Evolutionary conservation across 2,888 invertebrate species (phyloP).

Genomic region (Agrypnus murinus): DNA sequence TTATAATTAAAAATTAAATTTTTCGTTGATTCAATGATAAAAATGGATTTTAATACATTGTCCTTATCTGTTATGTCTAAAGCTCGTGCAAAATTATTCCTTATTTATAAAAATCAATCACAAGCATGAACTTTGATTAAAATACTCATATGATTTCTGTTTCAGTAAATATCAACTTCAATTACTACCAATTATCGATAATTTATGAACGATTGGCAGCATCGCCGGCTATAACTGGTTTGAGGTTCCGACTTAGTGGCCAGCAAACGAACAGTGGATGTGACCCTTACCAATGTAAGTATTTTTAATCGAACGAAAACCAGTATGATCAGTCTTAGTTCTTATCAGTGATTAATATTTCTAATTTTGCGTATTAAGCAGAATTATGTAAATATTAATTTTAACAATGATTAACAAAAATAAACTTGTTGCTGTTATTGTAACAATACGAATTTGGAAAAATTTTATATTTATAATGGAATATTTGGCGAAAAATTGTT

Average conservation of each 20-base stretch:
- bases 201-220: slow-evolving; percentile 50
- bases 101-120: too few species aligned
- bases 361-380: not conserved
- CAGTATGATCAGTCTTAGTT: not conserved
- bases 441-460: too few species aligned
- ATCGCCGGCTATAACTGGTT: slow-evolving; percentile 43
- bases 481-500: too few species aligned
- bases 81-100: too few species aligned
- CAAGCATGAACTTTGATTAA: slow-evolving; percentile 23
- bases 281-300: slow-evolving; percentile 44
- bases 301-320: slow-evolving; percentile 1
- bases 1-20: too few species aligned
- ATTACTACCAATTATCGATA: slow-evolving; percentile 48
- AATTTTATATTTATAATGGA: too few species aligned
- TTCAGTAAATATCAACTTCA: slow-evolving; percentile 54
- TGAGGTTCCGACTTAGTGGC: slow-evolving; percentile 54
- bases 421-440: too few species aligned
- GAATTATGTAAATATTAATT: not conserved
- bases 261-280: slow-evolving; percentile 53
- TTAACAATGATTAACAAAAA: not conserved
- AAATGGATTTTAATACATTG: too few species aligned
- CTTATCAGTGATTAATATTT: not conserved
- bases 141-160: slow-evolving; percentile 25
- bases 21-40: too few species aligned
- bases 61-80: too few species aligned